Evolutionary conservation across 2,113 vertebrate genomes (phyloP), one percentile per base, ranked within the genome.

Genomic region (Terrapene triunguis): DNA sequence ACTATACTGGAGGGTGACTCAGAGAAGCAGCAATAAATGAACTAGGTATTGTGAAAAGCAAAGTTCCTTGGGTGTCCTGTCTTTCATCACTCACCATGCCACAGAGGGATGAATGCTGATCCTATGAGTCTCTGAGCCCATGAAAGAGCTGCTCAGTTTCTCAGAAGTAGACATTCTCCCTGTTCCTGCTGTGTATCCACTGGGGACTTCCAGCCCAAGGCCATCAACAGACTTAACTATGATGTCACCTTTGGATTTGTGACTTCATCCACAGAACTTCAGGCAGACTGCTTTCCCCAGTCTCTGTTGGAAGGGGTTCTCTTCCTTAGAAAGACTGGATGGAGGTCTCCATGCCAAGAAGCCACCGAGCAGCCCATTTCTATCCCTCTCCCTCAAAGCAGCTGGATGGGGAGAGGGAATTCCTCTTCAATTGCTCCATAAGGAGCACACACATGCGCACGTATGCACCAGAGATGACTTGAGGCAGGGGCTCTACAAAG

Each of bases 151-250:
- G 1, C 86, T 14, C 51, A 5, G 4, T 48, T 51, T 27, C 3
- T n/a, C 1, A 59, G 84, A 53, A 11, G 12, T 4, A n/a, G 78
- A 6, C 42, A 14, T 32, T 19, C 14, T 51, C 8, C 21, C 78
- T 9, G 69, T 5, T n/a, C 35, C 32, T 53, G 74, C 21, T 12
- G 55, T 0, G 62, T 81, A 35, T 1, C 50, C 6, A 0, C 10
- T 0, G n/a, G 27, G 14, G 24, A 48, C 27, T 27, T n/a, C 27
- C 19, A 17, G 32, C 32, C 13, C 19, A 11, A 29, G 35, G 32
- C 42, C 19, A 1, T 7, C 51, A 57, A 47, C 6, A 35, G 59
- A 25, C 51, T 19, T 59, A 55, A 84, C 80, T 87, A 27, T 62
- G 74, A 74, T 84, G 81, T 51, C 44, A 62, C 4, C 25, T 32